phyloP scores from a whole-genome alignment of 2,797 vertebrate species.

The Phyllotis vaccarum region DNA sequence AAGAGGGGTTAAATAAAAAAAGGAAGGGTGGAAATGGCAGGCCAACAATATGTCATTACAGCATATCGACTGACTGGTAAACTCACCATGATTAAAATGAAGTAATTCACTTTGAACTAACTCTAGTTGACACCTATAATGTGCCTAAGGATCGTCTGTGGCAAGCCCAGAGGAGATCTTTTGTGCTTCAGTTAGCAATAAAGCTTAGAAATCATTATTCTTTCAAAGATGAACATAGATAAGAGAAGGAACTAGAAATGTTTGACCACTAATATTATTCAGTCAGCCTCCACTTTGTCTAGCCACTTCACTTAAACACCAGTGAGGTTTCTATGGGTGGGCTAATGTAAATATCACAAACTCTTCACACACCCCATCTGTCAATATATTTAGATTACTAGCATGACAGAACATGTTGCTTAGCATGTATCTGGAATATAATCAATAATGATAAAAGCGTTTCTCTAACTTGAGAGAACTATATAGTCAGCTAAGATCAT shows the following conservation, averaged over 20 bases:
- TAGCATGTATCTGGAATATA: neutral
- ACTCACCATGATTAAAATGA: slow-evolving; percentile 86
- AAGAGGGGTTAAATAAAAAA: slow-evolving; percentile 35
- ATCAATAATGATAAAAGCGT: slow-evolving; percentile 51
- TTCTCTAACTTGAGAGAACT: slow-evolving; percentile 12
- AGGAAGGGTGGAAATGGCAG: neutral
- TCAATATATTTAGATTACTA: neutral
- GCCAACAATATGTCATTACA: slow-evolving; percentile 66
- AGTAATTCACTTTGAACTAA: slow-evolving; percentile 89
- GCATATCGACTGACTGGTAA: slow-evolving; percentile 80
- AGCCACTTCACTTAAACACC: neutral
- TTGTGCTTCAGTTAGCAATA: slow-evolving; percentile 88
- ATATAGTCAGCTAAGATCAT: slow-evolving; percentile 26
- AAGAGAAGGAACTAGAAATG: slow-evolving; percentile 78
- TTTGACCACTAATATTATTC: neutral
- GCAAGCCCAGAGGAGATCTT: slow-evolving; percentile 88
- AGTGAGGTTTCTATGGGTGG: neutral
- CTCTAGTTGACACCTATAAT: slow-evolving; percentile 86
- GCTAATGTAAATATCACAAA: slow-evolving; percentile 16
- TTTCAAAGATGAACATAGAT: slow-evolving; percentile 82
- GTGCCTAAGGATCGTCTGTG: slow-evolving; percentile 87
- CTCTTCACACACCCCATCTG: neutral
- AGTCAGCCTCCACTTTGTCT: neutral
- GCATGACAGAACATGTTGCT: neutral
- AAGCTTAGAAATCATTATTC: slow-evolving; percentile 87